These are phyloP conservation scores for Rosalia funebris DNA, from an alignment of 2,888 invertebrate species.

Conservation along the genomic window DNA sequence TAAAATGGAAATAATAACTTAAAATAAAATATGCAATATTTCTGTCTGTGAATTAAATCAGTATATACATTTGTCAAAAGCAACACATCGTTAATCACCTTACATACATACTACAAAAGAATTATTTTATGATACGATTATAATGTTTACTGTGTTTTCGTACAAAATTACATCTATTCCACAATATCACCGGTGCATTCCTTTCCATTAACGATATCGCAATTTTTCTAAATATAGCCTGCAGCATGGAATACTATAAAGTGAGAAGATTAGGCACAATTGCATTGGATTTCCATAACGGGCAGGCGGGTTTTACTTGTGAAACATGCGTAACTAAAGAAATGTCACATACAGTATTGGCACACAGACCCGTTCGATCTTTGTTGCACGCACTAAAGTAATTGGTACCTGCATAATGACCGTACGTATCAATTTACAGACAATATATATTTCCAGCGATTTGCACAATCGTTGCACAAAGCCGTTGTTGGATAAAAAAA, in stretches of 20 bases:
- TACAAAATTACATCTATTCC: neutral
- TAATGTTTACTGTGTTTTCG: neutral
- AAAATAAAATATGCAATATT: too few species aligned
- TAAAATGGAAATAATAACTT: too few species aligned
- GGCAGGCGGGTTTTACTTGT: constrained; percentile 14
- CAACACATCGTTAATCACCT: too few species aligned
- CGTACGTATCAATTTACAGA: neutral
- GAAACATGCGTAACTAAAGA: constrained; percentile 5
- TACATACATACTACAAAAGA: too few species aligned
- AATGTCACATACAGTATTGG: constrained; percentile 6
- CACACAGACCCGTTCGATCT: too few species aligned
- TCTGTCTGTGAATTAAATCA: too few species aligned
- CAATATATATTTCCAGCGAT: constrained; percentile 2
- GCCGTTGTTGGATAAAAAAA: neutral
- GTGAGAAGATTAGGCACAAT: too few species aligned
- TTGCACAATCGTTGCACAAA: constrained; percentile 5
- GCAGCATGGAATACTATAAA: constrained; percentile 8
- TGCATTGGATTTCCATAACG: constrained; percentile 11
- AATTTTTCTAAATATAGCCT: neutral
- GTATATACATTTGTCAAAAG: too few species aligned
- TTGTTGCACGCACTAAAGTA: constrained; percentile 2
- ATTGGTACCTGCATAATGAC: neutral
- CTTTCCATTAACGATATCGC: neutral
- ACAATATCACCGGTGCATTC: constrained; percentile 1
- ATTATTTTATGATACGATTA: neutral